Evolutionary conservation across 2,113 vertebrate species (phyloP).

Genomic region (Lophochroa leadbeateri): DNA sequence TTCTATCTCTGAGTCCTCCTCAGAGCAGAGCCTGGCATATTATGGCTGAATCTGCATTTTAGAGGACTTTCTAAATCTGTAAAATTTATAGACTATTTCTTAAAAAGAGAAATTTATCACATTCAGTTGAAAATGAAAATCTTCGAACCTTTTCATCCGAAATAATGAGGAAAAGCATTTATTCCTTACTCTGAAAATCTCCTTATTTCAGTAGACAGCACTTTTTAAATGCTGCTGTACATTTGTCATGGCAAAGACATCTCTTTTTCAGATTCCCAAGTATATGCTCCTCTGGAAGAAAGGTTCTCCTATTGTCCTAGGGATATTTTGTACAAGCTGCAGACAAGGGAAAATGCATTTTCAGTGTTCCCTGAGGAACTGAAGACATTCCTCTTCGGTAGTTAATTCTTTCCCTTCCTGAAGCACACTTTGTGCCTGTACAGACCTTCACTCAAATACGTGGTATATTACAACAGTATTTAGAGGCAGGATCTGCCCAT

Average conservation of each 20-base stretch:
- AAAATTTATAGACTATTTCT: not conserved
- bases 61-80: not conserved
- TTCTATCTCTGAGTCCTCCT: not conserved
- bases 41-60: not conserved
- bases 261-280: not conserved
- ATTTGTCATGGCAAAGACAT: not conserved
- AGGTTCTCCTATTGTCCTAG: not conserved
- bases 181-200: slow-evolving; percentile 1
- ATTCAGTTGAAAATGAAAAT: not conserved
- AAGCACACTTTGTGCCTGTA: not conserved
- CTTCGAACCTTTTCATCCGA: not conserved
- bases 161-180: slow-evolving; percentile 7
- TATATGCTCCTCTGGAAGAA: not conserved
- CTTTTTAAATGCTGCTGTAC: not conserved
- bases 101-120: not conserved
- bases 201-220: not conserved
- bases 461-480: not conserved
- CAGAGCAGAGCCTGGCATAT: not conserved
- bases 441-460: not conserved
- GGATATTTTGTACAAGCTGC: not conserved
- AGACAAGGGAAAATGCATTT: not conserved
- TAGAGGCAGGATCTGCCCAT: not conserved
- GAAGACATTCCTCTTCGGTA: not conserved
- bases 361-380: not conserved
- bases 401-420: not conserved